A percentile compares a stretch with the other conserved stretches of the same genome.
These are phyloP conservation scores for Paedocypris sp. DNA, from an alignment of 2,113 vertebrate genomes.

Conservation along the genomic window DNA sequence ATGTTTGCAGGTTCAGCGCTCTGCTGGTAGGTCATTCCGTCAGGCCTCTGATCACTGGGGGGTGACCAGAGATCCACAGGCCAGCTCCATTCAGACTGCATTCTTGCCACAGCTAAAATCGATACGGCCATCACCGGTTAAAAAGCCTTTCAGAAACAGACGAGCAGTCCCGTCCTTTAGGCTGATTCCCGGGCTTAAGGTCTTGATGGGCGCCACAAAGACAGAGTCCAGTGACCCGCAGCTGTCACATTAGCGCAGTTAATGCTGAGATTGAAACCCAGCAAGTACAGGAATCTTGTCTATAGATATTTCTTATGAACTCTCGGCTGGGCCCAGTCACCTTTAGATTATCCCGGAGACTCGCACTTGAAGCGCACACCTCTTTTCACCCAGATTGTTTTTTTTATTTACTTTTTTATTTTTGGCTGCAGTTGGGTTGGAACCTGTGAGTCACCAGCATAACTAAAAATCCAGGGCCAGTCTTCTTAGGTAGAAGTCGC, in stretches of 20 bases:
- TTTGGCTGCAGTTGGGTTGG: conserved; percentile 42
- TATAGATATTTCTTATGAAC: conserved; percentile 59
- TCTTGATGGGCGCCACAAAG: conserved; percentile 61
- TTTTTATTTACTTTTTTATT: conserved; percentile 38
- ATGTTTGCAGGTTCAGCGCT: conserved; percentile 67
- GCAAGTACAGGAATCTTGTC: conserved; percentile 67
- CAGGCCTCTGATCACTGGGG: conserved; percentile 56
- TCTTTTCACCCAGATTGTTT: conserved; percentile 49
- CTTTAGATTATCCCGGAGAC: not conserved
- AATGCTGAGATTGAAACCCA: conserved; percentile 59
- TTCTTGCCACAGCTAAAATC: conserved; percentile 55
- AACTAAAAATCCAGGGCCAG: conserved; percentile 52
- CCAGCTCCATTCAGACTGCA: conserved; percentile 43
- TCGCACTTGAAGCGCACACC: too few species aligned
- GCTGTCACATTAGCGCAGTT: conserved; percentile 64
- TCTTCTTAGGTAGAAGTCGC: conserved; percentile 35
- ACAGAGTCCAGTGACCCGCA: conserved; percentile 59
- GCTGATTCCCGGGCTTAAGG: conserved; percentile 63
- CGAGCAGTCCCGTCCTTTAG: conserved; percentile 53
- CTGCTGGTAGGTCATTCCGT: conserved; percentile 59
- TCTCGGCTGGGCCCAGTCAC: conserved; percentile 29
- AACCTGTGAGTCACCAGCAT: conserved; percentile 62
- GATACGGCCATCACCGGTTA: conserved; percentile 60
- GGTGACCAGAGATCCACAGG: conserved; percentile 51
- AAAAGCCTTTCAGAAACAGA: conserved; percentile 64